A percentile compares a stretch with the other conserved stretches of the same genome.
phyloP scores from a whole-genome alignment of 2,797 vertebrate species.

The Intellagama lesueurii region DNA sequence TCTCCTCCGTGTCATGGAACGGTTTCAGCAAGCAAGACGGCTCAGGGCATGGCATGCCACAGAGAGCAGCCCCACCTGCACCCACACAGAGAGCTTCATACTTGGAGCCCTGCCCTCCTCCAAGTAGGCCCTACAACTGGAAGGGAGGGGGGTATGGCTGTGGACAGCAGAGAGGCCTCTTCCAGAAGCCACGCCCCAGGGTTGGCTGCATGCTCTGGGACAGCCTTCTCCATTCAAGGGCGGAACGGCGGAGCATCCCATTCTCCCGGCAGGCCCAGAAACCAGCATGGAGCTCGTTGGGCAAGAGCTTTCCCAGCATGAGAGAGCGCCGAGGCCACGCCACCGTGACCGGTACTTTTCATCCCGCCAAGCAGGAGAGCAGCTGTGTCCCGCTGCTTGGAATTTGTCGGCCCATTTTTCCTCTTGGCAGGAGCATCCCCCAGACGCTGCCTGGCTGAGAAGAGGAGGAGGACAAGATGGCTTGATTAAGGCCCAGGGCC shows the following conservation, averaged over 20 bases:
- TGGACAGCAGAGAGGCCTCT: no score
- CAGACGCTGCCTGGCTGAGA: constrained; percentile 30
- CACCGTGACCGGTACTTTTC: constrained; percentile 89
- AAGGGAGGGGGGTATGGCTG: no score
- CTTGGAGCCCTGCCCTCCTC: no score
- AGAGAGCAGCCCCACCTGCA: no score
- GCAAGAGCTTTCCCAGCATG: no score
- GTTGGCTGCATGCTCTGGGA: constrained; percentile 40
- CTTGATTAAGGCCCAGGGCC: constrained; percentile 87
- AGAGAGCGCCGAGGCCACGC: no score
- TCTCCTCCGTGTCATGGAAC: no score
- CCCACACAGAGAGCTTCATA: no score
- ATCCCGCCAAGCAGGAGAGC: constrained; percentile 83
- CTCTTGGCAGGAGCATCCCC: constrained; percentile 79
- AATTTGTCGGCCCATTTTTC: constrained; percentile 90
- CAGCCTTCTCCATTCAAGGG: no score
- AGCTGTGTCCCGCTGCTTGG: constrained; percentile 88
- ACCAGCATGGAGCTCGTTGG: constrained; percentile 81
- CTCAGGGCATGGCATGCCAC: no score
- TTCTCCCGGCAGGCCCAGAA: constrained; percentile 76
- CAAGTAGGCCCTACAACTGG: no score
- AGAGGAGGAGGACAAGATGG: constrained; percentile 79
- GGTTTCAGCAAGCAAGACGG: no score
- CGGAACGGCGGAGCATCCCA: constrained; percentile 54
- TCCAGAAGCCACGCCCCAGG: not conserved